Conservation (phyloP, 2,797 vertebrate species). For the Helarctos malayanus region DNA sequence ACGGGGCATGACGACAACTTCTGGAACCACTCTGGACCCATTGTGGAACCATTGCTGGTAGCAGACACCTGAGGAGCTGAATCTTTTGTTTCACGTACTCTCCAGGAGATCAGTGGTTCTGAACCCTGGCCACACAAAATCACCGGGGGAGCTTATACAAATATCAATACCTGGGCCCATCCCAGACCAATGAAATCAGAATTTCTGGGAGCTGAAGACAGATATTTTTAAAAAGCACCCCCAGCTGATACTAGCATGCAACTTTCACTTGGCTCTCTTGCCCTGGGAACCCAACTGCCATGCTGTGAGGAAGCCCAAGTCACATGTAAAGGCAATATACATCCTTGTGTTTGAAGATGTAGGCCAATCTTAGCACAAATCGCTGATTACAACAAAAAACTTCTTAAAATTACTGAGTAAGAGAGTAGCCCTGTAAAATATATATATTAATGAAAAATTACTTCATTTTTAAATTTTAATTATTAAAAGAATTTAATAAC, state of each 20-base stretch:
- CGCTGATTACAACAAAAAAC: background rate
- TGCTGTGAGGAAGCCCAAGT: conserved; percentile 27
- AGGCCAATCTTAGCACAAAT: background rate
- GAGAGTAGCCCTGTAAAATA: background rate
- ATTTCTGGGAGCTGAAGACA: conserved; percentile 22
- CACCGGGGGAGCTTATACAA: conserved; percentile 18
- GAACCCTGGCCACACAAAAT: background rate
- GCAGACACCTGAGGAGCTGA: background rate
- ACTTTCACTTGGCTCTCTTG: conserved; percentile 40
- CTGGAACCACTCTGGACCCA: background rate
- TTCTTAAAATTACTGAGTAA: background rate
- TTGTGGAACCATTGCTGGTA: background rate
- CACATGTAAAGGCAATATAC: background rate
- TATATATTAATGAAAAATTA: background rate
- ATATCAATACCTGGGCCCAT: background rate
- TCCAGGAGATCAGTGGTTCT: background rate
- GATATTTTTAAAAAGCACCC: background rate
- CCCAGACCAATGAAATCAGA: background rate
- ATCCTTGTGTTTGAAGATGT: conserved; percentile 4
- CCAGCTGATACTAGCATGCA: background rate
- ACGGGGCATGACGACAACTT: conserved; percentile 29
- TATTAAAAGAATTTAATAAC: background rate
- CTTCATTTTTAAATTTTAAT: background rate
- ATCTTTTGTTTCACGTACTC: background rate
- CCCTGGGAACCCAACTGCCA: background rate